phyloP scores from a whole-genome alignment of 2,113 vertebrate genomes.

The Cricetomys ansorgei region DNA sequence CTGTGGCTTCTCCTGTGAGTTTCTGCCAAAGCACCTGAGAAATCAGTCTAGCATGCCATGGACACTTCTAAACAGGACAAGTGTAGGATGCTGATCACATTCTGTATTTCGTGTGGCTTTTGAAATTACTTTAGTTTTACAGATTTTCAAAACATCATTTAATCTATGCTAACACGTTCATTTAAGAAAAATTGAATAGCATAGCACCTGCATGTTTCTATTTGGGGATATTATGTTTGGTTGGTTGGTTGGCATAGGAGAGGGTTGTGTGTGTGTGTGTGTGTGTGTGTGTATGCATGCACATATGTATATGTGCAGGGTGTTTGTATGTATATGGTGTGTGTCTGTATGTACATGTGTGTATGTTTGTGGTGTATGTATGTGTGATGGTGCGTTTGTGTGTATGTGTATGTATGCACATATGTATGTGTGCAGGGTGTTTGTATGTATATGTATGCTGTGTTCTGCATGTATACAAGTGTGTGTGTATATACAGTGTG shows the following conservation, averaged over 20 bases:
- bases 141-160: constrained; percentile 45
- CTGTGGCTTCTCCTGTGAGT: not conserved
- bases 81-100: not conserved
- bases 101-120: not conserved
- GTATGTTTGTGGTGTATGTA: not conserved
- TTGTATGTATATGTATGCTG: not conserved
- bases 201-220: not conserved
- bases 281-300: not conserved
- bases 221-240: not conserved
- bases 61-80: not conserved
- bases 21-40: not conserved
- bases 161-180: constrained; percentile 9
- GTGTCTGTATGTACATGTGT: not conserved
- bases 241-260: not conserved
- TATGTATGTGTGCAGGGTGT: not conserved
- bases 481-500: not conserved
- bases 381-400: not conserved
- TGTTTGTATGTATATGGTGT: not conserved
- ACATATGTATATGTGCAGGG: not conserved
- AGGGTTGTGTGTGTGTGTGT: not conserved
- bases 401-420: not conserved
- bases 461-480: too few species aligned
- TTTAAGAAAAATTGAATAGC: not conserved
- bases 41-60: not conserved
- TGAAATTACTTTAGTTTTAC: constrained; percentile 30